Conservation (phyloP, 2,113 vertebrate species). For the Sceloporus tristichus region DNA sequence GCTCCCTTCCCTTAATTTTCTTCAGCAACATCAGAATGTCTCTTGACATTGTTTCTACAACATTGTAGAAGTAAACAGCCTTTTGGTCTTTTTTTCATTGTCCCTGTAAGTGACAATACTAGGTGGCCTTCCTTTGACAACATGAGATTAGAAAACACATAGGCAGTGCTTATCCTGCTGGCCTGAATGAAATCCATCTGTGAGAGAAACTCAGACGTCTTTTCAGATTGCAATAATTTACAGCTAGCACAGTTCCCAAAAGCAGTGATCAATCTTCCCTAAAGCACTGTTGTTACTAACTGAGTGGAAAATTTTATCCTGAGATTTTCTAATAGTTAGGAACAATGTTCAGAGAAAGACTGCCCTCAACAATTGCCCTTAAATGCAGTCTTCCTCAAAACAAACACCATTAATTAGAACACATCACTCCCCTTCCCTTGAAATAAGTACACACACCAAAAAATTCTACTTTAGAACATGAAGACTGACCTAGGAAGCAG, state of each 20-base stretch:
- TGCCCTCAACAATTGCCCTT: conserved; percentile 29
- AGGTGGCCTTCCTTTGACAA: conserved; percentile 4
- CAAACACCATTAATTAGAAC: conserved; percentile 15
- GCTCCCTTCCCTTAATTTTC: background rate
- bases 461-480: background rate
- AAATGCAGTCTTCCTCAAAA: conserved; percentile 12
- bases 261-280: conserved; percentile 15
- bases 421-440: conserved; percentile 10
- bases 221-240: conserved; percentile 55
- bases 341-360: conserved; percentile 8
- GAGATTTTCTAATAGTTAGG: conserved; percentile 20
- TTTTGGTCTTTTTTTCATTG: conserved; percentile 5
- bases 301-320: conserved; percentile 44
- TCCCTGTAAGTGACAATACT: background rate
- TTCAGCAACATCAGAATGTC: background rate
- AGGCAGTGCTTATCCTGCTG: conserved; percentile 3
- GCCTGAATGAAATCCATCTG: conserved; percentile 29
- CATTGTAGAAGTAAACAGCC: background rate
- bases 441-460: conserved; percentile 65
- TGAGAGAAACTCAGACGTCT: conserved; percentile 15
- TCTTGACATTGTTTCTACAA: conserved; percentile 22
- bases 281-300: background rate
- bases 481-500: background rate
- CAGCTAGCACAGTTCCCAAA: conserved; percentile 20
- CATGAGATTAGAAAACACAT: conserved; percentile 41